These are phyloP conservation scores for Trichogramma pretiosum DNA, from an alignment of 1,140 invertebrate genomes.

Conservation along the genomic window DNA sequence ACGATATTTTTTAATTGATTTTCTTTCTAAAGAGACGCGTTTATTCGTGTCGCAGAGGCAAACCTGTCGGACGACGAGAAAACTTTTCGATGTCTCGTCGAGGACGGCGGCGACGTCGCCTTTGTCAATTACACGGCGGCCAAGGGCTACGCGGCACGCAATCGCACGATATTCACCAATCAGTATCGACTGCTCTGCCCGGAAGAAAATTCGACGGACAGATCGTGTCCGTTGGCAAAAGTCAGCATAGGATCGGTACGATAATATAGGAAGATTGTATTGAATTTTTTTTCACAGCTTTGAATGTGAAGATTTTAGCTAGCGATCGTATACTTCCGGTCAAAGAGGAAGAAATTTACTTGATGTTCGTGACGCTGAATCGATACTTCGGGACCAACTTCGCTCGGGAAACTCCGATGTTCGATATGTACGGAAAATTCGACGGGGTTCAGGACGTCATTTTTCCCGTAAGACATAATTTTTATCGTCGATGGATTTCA, in stretches of 20 bases:
- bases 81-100: conserved; percentile 1
- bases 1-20: too few relatives aligned
- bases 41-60: neutral
- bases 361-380: neutral
- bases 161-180: neutral
- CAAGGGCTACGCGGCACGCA: neutral
- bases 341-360: neutral
- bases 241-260: conserved; percentile 1
- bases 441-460: neutral
- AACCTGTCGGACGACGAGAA: neutral
- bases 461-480: neutral
- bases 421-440: neutral
- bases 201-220: neutral
- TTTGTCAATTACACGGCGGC: neutral
- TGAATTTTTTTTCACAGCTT: neutral
- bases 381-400: neutral
- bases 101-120: conserved; percentile 1
- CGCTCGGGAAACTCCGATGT: conserved; percentile 3
- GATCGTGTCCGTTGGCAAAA: neutral
- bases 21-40: neutral
- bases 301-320: neutral
- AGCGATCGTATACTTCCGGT: neutral
- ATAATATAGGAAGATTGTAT: neutral
- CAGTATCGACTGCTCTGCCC: neutral
- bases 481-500: too few relatives aligned